phyloP scores from a whole-genome alignment of 2,888 invertebrate genomes.

The Coleophora deauratella region DNA sequence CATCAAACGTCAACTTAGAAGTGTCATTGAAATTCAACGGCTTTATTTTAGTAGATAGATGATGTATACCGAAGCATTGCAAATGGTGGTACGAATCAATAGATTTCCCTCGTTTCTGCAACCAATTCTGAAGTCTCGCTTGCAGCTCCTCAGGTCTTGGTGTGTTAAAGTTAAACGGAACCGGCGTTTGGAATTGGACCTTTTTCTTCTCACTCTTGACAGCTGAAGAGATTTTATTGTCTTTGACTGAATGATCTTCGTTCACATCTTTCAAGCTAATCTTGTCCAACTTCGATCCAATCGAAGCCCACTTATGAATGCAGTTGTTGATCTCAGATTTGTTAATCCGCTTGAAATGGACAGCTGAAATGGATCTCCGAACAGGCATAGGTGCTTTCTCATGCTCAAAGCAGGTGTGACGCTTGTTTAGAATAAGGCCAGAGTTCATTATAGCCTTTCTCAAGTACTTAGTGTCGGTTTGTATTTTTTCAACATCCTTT shows the following conservation, averaged over 20 bases:
- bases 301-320: constrained; percentile 56
- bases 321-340: constrained; percentile 48
- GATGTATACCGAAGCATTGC: constrained; percentile 66
- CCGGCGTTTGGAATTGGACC: constrained; percentile 54
- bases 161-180: constrained; percentile 41
- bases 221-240: constrained; percentile 44
- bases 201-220: constrained; percentile 59
- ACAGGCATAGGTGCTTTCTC: constrained; percentile 26
- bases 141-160: constrained; percentile 56
- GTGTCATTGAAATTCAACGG: constrained; percentile 21
- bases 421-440: constrained; percentile 32
- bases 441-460: constrained; percentile 39
- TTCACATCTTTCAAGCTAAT: constrained; percentile 36
- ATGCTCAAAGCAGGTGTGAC: constrained; percentile 35
- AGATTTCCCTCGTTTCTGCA: constrained; percentile 64
- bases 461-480: constrained; percentile 38
- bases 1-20: constrained; percentile 25
- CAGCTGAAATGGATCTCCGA: constrained; percentile 61
- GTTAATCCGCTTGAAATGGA: constrained; percentile 56
- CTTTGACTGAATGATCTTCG: constrained; percentile 38
- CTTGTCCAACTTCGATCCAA: constrained; percentile 50
- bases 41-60: constrained; percentile 26
- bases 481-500: constrained; percentile 31
- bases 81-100: constrained; percentile 64
- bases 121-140: constrained; percentile 60